Base-by-base conservation (phyloP, 2,113 vertebrate genomes). In the Bujurquina vittata region DNA sequence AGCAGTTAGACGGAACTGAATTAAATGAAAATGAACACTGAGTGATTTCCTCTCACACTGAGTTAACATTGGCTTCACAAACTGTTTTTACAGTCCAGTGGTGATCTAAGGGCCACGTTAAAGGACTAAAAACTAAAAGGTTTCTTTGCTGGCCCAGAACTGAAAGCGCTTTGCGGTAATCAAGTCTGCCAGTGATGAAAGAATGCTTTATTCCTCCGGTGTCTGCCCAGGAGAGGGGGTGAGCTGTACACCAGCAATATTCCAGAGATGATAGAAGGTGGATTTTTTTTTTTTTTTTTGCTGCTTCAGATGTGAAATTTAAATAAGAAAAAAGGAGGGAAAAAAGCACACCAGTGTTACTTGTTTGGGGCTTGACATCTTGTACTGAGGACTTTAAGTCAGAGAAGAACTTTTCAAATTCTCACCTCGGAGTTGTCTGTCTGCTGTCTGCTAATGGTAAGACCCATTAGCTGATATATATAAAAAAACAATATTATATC, bases 291-390 rank as follows among this genome's bases (percentile, higher is more conserved):
- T 31, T 4, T 4, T 46, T 43, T 52, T 58, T 58, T 17, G 7
- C 33, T 75, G 17, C 60, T 29, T 72, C 17, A 63, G 60, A 63
- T 86, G 74, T 86, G 56, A 83, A 75, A 69, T 83, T 88, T 40
- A 85, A 86, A 88, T 84, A 79, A 14, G 72, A 10, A 31, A 60
- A 63, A 22, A n/a, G n/a, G n/a, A n/a, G n/a, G n/a, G n/a, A 46
- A 79, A 79, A 18, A 37, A 31, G 5, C 56, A 37, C n/a, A 7
- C 26, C 46, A 56, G 75, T 80, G 61, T 80, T 83, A 54, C 49
- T 35, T 14, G 74, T 81, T 84, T 3, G 11, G 55, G 65, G 49
- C 69, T 31, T 76, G 78, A 84, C 52, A 78, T 76, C 81, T 81
- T 85, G 23, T 78, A 35, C 75, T 52, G 18, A 35, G 11, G 83